A percentile compares a stretch with the other conserved stretches of the same genome.
Conservation (phyloP, 1,140 invertebrate species). For the Megalonaias nervosa region DNA sequence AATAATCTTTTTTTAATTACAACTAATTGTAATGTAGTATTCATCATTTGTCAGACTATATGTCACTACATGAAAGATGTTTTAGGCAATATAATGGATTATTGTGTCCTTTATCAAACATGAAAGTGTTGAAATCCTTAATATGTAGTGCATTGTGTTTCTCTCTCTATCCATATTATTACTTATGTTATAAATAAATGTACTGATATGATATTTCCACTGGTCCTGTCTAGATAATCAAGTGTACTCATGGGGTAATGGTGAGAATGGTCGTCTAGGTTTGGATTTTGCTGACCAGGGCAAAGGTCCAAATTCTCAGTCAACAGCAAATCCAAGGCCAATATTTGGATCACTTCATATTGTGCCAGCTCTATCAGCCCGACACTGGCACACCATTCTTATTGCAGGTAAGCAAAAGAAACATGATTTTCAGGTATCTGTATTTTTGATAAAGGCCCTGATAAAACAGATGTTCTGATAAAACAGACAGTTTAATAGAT, state of each 20-base stretch:
- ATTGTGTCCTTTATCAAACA: too few species aligned
- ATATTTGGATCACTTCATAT: slow-evolving; percentile 70
- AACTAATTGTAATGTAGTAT: too few species aligned
- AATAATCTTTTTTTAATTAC: too few species aligned
- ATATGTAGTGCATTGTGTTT: too few species aligned
- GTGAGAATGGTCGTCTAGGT: slow-evolving; percentile 68
- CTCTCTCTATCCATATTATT: too few species aligned
- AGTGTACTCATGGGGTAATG: slow-evolving; percentile 69
- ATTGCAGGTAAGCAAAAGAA: slow-evolving; percentile 60
- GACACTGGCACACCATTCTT: slow-evolving; percentile 68
- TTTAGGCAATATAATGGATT: too few species aligned
- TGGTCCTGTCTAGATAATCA: slow-evolving; percentile 59
- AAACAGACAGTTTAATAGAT: background rate
- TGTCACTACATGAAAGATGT: too few species aligned
- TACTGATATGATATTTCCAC: background rate
- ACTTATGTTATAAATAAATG: background rate
- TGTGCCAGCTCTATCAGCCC: slow-evolving; percentile 58
- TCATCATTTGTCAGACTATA: too few species aligned
- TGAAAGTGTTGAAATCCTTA: too few species aligned
- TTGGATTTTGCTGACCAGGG: slow-evolving; percentile 49
- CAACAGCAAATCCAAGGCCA: slow-evolving; percentile 59
- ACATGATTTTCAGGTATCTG: background rate
- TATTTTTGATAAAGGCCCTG: background rate
- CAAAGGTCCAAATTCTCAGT: slow-evolving; percentile 55
- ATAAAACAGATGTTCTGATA: background rate